A percentile compares a stretch with the other conserved stretches of the same genome.
phyloP scores from a whole-genome alignment of 2,888 invertebrate genomes.

The Lymantria monacha region DNA sequence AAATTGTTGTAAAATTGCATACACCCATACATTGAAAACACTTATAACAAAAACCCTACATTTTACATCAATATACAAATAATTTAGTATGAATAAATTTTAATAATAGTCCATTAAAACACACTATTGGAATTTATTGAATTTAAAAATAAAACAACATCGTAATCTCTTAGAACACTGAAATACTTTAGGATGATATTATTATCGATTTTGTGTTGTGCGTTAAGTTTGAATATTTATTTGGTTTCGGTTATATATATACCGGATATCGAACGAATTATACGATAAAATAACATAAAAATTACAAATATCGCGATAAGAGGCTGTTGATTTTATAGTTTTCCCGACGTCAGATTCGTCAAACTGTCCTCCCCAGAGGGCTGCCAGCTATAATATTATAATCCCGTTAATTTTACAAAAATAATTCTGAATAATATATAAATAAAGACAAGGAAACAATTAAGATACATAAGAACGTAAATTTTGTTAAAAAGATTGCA shows the following conservation, averaged over 20 bases:
- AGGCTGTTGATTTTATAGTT: slow-evolving; percentile 28
- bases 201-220: not conserved
- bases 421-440: too few relatives aligned
- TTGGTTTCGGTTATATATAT: not conserved
- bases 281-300: not conserved
- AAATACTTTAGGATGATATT: not conserved
- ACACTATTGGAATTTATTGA: slow-evolving; percentile 18
- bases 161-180: not conserved
- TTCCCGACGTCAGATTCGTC: slow-evolving; percentile 17
- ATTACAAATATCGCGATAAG: not conserved
- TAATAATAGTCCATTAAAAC: slow-evolving; percentile 17
- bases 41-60: slow-evolving; percentile 39
- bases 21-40: slow-evolving; percentile 62
- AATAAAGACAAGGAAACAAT: too few relatives aligned
- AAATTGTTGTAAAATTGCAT: slow-evolving; percentile 58
- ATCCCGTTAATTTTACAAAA: too few relatives aligned
- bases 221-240: not conserved
- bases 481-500: too few relatives aligned
- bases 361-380: not conserved
- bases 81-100: slow-evolving; percentile 31
- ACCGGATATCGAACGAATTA: not conserved
- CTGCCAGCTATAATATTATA: too few relatives aligned
- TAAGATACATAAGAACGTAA: too few relatives aligned
- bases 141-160: slow-evolving; percentile 18
- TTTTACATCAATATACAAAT: slow-evolving; percentile 37